phyloP scores from a whole-genome alignment of 2,888 invertebrate genomes.

The Stenchaetothrips biformis region DNA sequence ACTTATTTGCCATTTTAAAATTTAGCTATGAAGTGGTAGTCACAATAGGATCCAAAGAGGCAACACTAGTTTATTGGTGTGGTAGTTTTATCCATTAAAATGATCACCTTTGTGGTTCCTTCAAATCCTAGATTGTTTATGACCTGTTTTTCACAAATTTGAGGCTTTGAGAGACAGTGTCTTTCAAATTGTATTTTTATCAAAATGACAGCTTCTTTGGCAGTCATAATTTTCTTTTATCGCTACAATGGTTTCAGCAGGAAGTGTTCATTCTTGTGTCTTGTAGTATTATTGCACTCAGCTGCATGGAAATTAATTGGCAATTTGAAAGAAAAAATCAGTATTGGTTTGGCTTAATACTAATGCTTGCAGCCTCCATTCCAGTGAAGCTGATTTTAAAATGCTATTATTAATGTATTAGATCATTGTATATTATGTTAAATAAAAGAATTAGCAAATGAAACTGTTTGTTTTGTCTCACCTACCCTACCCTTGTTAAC shows the following conservation, averaged over 20 bases:
- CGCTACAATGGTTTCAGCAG: not conserved
- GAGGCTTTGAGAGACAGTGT: too few species aligned
- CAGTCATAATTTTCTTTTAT: not conserved
- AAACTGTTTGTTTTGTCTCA: not conserved
- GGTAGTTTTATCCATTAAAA: too few species aligned
- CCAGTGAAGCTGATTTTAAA: conserved; percentile 23
- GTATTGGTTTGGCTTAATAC: conserved; percentile 16
- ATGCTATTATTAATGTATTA: conserved; percentile 21
- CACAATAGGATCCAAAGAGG: not conserved
- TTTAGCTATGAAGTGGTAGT: too few species aligned
- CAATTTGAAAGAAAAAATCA: not conserved
- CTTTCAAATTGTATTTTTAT: too few species aligned
- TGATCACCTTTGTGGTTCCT: not conserved
- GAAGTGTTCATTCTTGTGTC: not conserved
- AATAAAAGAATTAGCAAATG: conserved; percentile 1
- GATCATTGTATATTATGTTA: conserved; percentile 12
- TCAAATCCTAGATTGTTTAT: too few species aligned
- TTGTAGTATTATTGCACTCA: conserved; percentile 1
- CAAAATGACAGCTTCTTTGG: not conserved
- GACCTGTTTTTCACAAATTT: too few species aligned
- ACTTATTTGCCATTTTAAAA: too few species aligned
- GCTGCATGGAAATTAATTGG: not conserved
- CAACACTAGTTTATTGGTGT: not conserved
- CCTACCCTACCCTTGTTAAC: too few species aligned
- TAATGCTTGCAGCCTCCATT: conserved; percentile 21